Evolutionary conservation across 2,113 vertebrate species (phyloP).

Genomic region (Copsychus sechellarum): DNA sequence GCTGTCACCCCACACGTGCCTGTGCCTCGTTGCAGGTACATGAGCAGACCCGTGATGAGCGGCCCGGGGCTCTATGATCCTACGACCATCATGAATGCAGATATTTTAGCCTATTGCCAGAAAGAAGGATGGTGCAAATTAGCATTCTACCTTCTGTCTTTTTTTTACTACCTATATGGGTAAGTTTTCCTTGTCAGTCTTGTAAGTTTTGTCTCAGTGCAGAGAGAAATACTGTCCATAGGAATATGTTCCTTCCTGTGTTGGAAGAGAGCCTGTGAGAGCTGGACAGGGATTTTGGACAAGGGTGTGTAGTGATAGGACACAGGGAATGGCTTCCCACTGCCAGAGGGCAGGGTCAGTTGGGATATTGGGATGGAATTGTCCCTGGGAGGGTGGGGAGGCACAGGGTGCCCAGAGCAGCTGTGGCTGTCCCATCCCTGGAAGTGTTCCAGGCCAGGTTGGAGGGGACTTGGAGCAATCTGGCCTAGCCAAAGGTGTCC

Average conservation of each 20-base stretch:
- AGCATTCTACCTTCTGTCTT: constrained; percentile 97
- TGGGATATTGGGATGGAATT: background rate
- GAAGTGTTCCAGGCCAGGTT: background rate
- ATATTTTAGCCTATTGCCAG: constrained; percentile 98
- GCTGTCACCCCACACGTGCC: background rate
- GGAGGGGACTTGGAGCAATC: accelerated
- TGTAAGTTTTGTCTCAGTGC: background rate
- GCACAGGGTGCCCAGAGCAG: background rate
- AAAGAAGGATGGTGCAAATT: constrained; percentile 99
- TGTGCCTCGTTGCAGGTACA: constrained; percentile 82
- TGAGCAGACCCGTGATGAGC: constrained; percentile 96
- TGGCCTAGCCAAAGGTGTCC: background rate
- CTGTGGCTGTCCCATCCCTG: background rate
- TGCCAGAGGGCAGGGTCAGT: background rate
- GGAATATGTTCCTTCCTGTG: background rate
- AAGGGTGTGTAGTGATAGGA: background rate
- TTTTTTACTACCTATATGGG: constrained; percentile 99
- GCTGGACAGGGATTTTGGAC: background rate
- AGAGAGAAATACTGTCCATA: background rate
- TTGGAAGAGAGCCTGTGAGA: background rate
- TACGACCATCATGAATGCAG: constrained; percentile 99
- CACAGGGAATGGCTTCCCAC: background rate
- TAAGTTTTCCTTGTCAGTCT: constrained; percentile 58
- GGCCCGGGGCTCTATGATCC: constrained; percentile 96
- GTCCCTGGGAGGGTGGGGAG: accelerated